These are phyloP conservation scores for Pseudomugil tenellus DNA, from an alignment of 2,797 vertebrate species.

Conservation along the genomic window DNA sequence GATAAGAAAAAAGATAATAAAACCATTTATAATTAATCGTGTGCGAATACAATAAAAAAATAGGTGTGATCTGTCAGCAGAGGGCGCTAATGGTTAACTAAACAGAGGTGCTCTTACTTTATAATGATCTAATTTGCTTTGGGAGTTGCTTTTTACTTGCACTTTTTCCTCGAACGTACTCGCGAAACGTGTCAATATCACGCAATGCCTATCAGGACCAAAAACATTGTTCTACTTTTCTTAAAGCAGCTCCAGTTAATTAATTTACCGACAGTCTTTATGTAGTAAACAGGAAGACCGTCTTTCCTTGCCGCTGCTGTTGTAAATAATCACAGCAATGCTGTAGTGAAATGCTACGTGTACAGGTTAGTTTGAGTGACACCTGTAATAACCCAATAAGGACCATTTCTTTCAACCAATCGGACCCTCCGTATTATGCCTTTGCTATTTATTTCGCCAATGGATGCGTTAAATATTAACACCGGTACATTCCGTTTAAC, in stretches of 20 bases:
- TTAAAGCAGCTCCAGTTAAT: neutral
- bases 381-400: conserved; percentile 34
- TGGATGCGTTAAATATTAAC: conserved; percentile 24
- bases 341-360: conserved; percentile 22
- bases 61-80: conserved; percentile 38
- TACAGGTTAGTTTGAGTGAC: conserved; percentile 52
- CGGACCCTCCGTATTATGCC: conserved; percentile 45
- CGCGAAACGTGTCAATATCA: neutral
- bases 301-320: neutral
- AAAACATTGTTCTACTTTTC: too few relatives aligned
- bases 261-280: neutral
- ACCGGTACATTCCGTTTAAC: conserved; percentile 15
- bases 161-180: neutral
- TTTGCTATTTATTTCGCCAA: conserved; percentile 1
- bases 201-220: neutral
- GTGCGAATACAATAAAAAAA: neutral
- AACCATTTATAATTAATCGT: too few relatives aligned
- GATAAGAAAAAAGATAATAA: too few relatives aligned
- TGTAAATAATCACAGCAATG: conserved; percentile 20
- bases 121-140: neutral
- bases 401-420: conserved; percentile 54
- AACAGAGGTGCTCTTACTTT: neutral
- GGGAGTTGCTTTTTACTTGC: neutral
- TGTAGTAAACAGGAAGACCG: neutral
- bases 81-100: conserved; percentile 29